Base-by-base conservation (phyloP, 2,797 vertebrate species). In the Galaxias olidus region DNA sequence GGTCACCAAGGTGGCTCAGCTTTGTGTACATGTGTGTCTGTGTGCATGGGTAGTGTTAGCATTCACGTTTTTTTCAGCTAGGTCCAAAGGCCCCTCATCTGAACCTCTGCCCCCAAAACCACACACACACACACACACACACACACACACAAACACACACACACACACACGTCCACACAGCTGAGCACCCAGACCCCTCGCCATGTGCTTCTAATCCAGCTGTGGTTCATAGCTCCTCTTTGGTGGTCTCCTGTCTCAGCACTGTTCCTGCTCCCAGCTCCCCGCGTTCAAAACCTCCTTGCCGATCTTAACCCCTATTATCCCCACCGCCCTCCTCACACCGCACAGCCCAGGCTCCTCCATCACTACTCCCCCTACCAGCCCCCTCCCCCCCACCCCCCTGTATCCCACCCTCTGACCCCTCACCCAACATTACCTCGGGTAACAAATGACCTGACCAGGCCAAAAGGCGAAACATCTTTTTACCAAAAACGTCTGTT, bases 181-280 rank as follows among this genome's bases (percentile, higher is more conserved):
- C 61, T 75, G 67, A 66, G 69, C 59, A 41, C 54, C 60, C 56
- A 41, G 44, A 66, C 14, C 3, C 68, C 52, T 79, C 60, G 19
- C 61, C 83, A 84, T 89, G 75, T 87, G 87, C 83, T 88, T 88
- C 76, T 70, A 82, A 88, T 87, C 72, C 59, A 72, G 45, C 43
- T 46, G 18, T 47, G 44, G 63, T 61, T 69, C 50, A 50, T 18
- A 0, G 19, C 42, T 66, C 55, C 76, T 73, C 72, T 67, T 75
- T 67, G 77, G 77, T 86, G 81, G 76, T 88, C 81, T 17, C 69
- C 59, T 67, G 50, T 71, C 10, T 74, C 54, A 69, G 51, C 41
- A n/a, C 52, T 8, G 41, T 67, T 50, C 48, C 54, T 53, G 47
- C 54, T 5, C 50, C 43, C n/a, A 61, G 15, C 44, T 68, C 49